Evolutionary conservation across 2,113 vertebrate species (phyloP).

Genomic region (Numenius arquata): DNA sequence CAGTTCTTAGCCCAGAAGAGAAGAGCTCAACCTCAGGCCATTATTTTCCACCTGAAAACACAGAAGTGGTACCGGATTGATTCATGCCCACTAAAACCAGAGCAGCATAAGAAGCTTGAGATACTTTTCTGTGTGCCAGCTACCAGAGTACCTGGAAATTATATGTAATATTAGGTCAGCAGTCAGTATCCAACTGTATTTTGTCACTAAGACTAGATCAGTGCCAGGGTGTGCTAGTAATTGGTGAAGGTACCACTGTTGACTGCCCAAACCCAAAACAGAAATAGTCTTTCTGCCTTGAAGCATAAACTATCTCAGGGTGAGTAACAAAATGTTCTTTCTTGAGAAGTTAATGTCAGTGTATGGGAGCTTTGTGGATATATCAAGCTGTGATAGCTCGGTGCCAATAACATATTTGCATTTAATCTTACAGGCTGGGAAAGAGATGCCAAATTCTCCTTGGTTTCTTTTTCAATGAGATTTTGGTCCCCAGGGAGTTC

Average conservation of each 20-base stretch:
- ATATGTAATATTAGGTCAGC: not conserved
- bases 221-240: not conserved
- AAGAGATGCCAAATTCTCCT: slow-evolving; percentile 36
- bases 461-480: slow-evolving; percentile 45
- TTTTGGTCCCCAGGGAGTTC: slow-evolving; percentile 1
- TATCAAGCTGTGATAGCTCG: slow-evolving; percentile 39
- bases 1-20: not conserved
- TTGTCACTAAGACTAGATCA: not conserved
- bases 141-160: not conserved
- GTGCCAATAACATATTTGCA: slow-evolving; percentile 56
- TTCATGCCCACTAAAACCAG: not conserved
- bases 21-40: not conserved
- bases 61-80: not conserved
- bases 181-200: not conserved
- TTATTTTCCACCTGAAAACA: not conserved
- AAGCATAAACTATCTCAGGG: slow-evolving; percentile 9
- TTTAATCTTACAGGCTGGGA: slow-evolving; percentile 28
- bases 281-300: slow-evolving; percentile 9
- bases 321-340: slow-evolving; percentile 53
- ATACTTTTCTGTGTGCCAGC: not conserved
- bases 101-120: not conserved
- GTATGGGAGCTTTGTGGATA: slow-evolving; percentile 28
- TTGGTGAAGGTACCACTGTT: not conserved
- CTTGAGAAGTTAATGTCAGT: slow-evolving; percentile 47
- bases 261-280: not conserved